Conservation (phyloP, 1,140 invertebrate genomes). For the Trichoplusia ni region DNA sequence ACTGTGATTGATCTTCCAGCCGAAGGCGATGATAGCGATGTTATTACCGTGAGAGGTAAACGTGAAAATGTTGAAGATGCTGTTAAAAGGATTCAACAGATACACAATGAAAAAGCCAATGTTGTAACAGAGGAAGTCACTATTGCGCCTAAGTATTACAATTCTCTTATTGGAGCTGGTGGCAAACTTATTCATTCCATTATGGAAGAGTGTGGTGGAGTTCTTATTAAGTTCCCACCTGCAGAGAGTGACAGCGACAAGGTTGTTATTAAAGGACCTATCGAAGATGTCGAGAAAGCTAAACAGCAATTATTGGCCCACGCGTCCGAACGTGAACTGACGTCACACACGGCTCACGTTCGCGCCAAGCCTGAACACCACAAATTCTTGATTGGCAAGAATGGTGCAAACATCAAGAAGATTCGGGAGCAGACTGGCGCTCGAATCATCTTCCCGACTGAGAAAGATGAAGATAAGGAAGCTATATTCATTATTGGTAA, state of each 20-base stretch:
- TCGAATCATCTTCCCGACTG: constrained; percentile 94
- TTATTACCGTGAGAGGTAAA: constrained; percentile 95
- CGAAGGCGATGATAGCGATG: constrained; percentile 92
- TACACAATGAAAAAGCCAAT: constrained; percentile 95
- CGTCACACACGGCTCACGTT: constrained; percentile 91
- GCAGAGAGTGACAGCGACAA: constrained; percentile 95
- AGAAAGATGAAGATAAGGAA: constrained; percentile 93
- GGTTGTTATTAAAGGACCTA: constrained; percentile 93
- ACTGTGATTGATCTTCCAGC: constrained; percentile 97
- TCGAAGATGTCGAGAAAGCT: constrained; percentile 97
- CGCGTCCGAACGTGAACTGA: constrained; percentile 92
- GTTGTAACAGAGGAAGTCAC: constrained; percentile 92
- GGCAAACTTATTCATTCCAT: constrained; percentile 96
- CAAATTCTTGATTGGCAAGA: constrained; percentile 95
- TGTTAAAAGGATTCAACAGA: constrained; percentile 91
- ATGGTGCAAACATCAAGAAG: constrained; percentile 96
- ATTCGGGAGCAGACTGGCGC: constrained; percentile 95
- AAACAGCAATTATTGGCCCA: constrained; percentile 93
- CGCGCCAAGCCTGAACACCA: constrained; percentile 96
- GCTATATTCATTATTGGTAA: constrained; percentile 94
- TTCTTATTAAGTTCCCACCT: constrained; percentile 96
- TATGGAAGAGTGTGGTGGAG: constrained; percentile 97
- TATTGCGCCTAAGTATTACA: constrained; percentile 96
- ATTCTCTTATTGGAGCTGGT: constrained; percentile 95
- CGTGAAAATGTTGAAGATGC: constrained; percentile 95